Evolutionary conservation across 2,888 invertebrate species (phyloP).

Genomic region (Rhogogaster chlorosoma): DNA sequence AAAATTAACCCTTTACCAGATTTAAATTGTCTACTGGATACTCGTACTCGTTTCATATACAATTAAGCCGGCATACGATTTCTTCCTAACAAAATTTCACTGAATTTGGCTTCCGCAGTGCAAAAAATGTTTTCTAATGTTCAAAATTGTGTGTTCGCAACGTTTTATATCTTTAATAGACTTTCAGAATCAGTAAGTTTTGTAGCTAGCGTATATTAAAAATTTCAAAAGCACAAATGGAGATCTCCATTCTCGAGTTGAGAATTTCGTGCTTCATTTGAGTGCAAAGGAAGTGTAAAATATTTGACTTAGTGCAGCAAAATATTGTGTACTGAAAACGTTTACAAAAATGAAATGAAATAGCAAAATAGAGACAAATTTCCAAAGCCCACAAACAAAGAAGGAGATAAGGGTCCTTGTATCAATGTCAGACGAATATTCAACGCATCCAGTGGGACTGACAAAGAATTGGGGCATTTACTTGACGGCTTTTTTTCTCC

Average conservation of each 20-base stretch:
- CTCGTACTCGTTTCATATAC: no score
- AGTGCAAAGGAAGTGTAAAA: neutral
- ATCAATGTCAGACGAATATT: neutral
- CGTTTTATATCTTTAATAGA: no score
- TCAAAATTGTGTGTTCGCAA: no score
- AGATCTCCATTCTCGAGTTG: no score
- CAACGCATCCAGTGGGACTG: neutral
- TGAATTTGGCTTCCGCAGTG: no score
- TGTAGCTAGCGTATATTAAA: neutral
- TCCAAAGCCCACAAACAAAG: neutral
- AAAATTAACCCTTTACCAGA: no score
- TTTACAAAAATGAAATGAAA: neutral
- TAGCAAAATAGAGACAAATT: neutral
- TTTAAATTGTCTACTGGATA: no score
- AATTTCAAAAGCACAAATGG: neutral
- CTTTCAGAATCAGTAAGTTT: neutral
- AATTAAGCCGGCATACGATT: no score
- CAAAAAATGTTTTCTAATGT: no score
- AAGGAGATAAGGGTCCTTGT: neutral
- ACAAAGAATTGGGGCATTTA: neutral
- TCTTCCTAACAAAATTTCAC: no score
- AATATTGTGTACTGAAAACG: neutral
- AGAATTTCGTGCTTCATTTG: neutral
- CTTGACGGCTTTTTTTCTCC: neutral
- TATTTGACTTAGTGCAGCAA: neutral